These are phyloP conservation scores for Gymnosoma rotundatum DNA, from an alignment of 2,888 invertebrate species.

Conservation along the genomic window DNA sequence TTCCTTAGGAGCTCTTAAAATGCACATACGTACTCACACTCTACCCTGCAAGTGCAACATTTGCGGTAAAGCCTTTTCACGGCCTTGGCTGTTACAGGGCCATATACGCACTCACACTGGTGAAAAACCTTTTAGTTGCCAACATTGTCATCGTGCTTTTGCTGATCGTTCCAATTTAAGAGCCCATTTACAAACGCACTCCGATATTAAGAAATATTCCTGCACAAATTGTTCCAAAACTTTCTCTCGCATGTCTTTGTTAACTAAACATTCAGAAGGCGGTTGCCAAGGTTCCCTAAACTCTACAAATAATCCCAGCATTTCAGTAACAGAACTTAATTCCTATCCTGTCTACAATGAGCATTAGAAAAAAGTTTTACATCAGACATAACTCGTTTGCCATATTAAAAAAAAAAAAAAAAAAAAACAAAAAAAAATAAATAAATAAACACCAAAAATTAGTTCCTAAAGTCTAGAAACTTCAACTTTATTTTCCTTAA, in stretches of 20 bases:
- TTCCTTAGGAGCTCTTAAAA: constrained; percentile 97
- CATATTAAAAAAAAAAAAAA: constrained; percentile 70
- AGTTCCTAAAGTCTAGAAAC: constrained; percentile 80
- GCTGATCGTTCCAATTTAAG: constrained; percentile 98
- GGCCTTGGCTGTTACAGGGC: constrained; percentile 98
- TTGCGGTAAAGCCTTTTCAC: constrained; percentile 98
- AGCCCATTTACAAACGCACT: constrained; percentile 98
- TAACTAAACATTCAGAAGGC: constrained; percentile 96
- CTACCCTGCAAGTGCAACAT: constrained; percentile 97
- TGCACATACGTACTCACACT: constrained; percentile 99
- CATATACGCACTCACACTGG: constrained; percentile 99
- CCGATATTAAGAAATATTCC: constrained; percentile 98
- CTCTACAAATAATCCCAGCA: constrained; percentile 50
- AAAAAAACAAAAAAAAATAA: constrained; percentile 30
- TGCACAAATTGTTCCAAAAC: constrained; percentile 96
- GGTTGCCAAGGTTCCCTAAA: constrained; percentile 87
- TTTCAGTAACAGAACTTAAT: constrained; percentile 63
- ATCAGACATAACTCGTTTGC: constrained; percentile 72
- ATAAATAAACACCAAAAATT: constrained; percentile 80
- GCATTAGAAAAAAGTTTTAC: constrained; percentile 72
- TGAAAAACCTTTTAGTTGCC: constrained; percentile 98
- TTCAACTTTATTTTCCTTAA: constrained; percentile 7
- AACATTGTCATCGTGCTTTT: constrained; percentile 97
- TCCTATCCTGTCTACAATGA: constrained; percentile 75
- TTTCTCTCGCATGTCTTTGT: constrained; percentile 97